Evolutionary conservation across 64 coral and sea anemone species (phyloP).

Genomic region (Actinia tenebrosa): DNA sequence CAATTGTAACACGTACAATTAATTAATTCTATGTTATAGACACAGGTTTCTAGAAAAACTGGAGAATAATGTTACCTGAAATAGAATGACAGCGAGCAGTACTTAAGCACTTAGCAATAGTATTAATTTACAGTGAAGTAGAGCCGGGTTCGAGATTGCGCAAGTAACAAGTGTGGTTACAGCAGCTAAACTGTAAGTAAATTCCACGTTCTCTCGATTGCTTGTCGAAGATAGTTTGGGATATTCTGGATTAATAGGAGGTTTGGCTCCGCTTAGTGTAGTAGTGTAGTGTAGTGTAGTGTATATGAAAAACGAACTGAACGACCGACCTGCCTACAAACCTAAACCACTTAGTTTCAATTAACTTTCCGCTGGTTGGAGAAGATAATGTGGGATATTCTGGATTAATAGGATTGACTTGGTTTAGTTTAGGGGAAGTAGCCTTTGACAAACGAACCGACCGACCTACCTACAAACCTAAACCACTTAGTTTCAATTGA

Average conservation of each 20-base stretch:
- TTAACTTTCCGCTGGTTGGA: too few relatives aligned
- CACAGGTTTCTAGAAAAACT: not conserved
- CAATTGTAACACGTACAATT: conserved; percentile 3
- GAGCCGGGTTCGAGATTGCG: not conserved
- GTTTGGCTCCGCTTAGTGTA: too few relatives aligned
- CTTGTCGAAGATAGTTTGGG: not conserved
- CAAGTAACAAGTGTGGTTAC: not conserved
- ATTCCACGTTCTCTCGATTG: not conserved
- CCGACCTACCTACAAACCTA: too few relatives aligned
- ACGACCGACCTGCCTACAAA: too few relatives aligned
- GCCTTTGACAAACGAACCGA: too few relatives aligned
- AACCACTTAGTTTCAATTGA: too few relatives aligned
- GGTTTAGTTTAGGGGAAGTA: too few relatives aligned
- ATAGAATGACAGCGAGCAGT: not conserved
- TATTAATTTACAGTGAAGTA: not conserved
- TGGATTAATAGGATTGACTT: too few relatives aligned
- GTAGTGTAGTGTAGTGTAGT: too few relatives aligned
- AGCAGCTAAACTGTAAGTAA: not conserved
- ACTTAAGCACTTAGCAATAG: not conserved
- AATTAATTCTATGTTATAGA: not conserved
- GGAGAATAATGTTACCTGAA: not conserved
- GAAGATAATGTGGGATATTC: too few relatives aligned
- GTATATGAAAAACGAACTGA: too few relatives aligned
- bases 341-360: too few relatives aligned
- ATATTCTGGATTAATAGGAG: not conserved